phyloP scores from a whole-genome alignment of 35 echinoderm and acorn worm genomes.

The Apostichopus japonicus region DNA sequence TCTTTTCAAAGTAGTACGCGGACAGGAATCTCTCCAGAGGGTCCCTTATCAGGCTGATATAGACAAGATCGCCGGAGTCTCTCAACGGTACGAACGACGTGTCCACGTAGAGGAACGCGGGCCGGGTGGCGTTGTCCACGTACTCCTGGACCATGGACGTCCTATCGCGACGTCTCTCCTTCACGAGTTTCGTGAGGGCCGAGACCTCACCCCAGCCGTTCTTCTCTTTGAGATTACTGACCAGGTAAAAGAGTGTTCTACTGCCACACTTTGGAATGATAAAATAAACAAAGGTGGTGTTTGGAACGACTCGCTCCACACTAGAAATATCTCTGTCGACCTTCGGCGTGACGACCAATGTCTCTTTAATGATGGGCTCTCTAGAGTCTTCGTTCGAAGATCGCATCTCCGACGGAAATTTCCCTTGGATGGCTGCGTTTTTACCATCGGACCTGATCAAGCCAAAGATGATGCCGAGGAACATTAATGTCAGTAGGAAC shows the following conservation, averaged over 20 bases:
- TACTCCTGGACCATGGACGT: constrained; percentile 40
- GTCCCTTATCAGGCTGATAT: constrained; percentile 45
- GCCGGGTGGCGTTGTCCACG: constrained; percentile 33
- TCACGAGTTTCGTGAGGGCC: constrained; percentile 42
- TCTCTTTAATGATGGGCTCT: background rate
- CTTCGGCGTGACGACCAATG: background rate
- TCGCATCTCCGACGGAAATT: background rate
- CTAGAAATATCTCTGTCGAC: background rate
- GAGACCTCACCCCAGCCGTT: constrained; percentile 36
- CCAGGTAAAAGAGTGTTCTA: constrained; percentile 45
- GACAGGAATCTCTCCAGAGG: constrained; percentile 52
- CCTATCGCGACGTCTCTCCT: constrained; percentile 35
- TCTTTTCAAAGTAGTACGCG: constrained; percentile 48
- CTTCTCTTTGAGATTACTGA: constrained; percentile 14
- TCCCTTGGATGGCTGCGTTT: background rate
- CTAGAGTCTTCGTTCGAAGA: background rate
- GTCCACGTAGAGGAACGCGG: constrained; percentile 46
- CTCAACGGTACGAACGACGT: constrained; percentile 21
- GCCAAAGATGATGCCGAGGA: background rate
- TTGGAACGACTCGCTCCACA: background rate
- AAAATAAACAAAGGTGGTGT: constrained; percentile 49
- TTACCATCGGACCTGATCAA: background rate
- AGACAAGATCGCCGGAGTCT: background rate
- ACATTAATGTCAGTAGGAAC: background rate
- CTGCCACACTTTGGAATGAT: constrained; percentile 51